Base-by-base conservation (phyloP, 2,888 invertebrate species). In the Stenodera caucasica region DNA sequence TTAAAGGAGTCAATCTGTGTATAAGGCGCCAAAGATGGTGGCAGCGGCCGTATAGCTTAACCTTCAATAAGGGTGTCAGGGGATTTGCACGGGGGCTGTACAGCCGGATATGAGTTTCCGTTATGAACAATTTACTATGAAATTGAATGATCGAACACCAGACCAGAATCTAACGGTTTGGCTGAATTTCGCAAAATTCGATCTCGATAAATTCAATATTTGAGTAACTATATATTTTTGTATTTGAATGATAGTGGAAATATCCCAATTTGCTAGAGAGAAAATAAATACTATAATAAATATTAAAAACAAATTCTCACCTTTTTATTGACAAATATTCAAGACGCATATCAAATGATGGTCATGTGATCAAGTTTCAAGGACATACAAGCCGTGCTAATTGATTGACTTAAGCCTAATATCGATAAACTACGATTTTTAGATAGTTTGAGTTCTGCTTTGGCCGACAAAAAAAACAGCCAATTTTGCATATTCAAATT, bases 101-200 rank as follows among this genome's bases (percentile, higher is more conserved):
- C 74, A 72, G 82, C 88, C 90, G 90, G 90, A 90, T 90, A 90
- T 90, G 90, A 90, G 88, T 87, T 89, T 88, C 88, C 90, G 90
- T 88, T 89, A 87, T 88, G 89, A 88, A 90, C 89, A 89, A 89
- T 90, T 90, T 89, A 72, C 77, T 77, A 74, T 75, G 75, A 78
- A 78, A 79, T 80, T 77, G 78, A 77, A 78, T 78, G 76, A 76
- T 74, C 71, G 72, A 70, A 75, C 63, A 57, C 59, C 56, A 60
- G 23, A 45, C 45, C 45, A 45, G 45, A 45, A 45, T 45, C 59
- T 53, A 57, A 63, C 59, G 59, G 63, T 60, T 63, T 63, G 54
- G n/a, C 63, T 60, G 57, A 23, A 63, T 60, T 59, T 60, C 59
- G 51, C 5, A 56, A 63, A 63, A 63, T 63, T 55, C 63, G 57